Base-by-base conservation (phyloP, 2,888 invertebrate species). In the Pseudococcus viburni region DNA sequence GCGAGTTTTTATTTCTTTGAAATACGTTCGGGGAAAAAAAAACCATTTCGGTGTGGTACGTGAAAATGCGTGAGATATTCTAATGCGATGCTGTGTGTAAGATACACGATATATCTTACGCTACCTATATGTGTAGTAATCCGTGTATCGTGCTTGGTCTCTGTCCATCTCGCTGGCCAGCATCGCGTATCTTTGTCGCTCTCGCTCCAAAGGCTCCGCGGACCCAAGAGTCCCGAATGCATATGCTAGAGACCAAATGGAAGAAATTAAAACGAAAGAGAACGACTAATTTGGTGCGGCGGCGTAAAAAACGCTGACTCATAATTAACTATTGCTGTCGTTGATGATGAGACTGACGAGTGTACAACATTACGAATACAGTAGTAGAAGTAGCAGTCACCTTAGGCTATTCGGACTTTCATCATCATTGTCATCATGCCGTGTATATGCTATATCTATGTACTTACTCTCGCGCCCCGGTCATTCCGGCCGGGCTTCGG, bases 31-130 rank as follows among this genome's bases (percentile, higher is more conserved):
- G 80, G 80, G 73, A 33, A 88, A 80, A 88, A n/a, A 88, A 80
- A 80, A 39, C 51, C 80, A 80, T 39, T 39, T 51, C 59, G 88
- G 80, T 83, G 55, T 88, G 88, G 33, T 88, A 88, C 88, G 88
- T 88, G 88, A 88, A 88, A 88, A 88, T 83, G 88, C 88, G 88
- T 88, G 88, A 88, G 88, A 88, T 88, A 88, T 88, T 88, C 88
- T 88, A 88, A 88, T 88, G 88, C 39, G 33, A 12, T 80, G 9
- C 26, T 42, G 42, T 42, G 9, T 42, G 19, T 48, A 83, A 7
- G 39, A 73, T 86, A 86, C 39, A 42, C 33, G 59, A 64, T 68
- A 39, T 86, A 51, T 51, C 48, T 51, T 51, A 12, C 12, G 48
- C 4, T 51, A 51, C 48, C 42, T 86, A 19, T 59, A 33, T 46